phyloP scores from a whole-genome alignment of 2,113 vertebrate species.

The Melanerpes aurifrons region DNA sequence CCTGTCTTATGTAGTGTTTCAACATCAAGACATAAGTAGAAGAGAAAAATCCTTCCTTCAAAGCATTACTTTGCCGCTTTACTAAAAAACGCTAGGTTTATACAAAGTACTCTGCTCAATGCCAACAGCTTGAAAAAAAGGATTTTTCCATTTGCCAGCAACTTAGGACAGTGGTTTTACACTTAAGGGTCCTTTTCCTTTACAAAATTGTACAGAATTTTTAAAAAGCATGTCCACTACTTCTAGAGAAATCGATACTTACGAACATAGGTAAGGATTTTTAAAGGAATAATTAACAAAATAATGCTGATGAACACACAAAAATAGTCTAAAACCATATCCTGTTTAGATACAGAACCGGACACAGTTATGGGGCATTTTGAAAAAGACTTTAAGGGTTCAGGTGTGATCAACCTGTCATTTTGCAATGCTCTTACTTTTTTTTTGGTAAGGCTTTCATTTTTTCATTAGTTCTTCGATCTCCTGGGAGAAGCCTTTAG shows the following conservation, averaged over 20 bases:
- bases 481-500: neutral
- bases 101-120: neutral
- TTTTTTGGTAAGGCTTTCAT: neutral
- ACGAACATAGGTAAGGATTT: neutral
- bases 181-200: neutral
- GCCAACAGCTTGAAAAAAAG: neutral
- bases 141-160: neutral
- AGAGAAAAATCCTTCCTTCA: constrained; percentile 7
- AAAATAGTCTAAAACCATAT: neutral
- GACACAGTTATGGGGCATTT: neutral
- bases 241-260: constrained; percentile 28
- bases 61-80: neutral
- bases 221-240: constrained; percentile 3
- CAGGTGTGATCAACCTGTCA: neutral
- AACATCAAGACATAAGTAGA: neutral
- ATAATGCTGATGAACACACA: neutral
- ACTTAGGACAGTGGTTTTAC: neutral
- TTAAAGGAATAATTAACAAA: constrained; percentile 35
- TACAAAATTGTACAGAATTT: neutral
- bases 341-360: constrained; percentile 6
- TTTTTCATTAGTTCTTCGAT: neutral
- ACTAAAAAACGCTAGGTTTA: neutral
- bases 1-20: neutral
- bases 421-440: neutral
- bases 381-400: neutral